Evolutionary conservation across 2,888 invertebrate genomes (phyloP).

Genomic region (Coenonympha glycerion): DNA sequence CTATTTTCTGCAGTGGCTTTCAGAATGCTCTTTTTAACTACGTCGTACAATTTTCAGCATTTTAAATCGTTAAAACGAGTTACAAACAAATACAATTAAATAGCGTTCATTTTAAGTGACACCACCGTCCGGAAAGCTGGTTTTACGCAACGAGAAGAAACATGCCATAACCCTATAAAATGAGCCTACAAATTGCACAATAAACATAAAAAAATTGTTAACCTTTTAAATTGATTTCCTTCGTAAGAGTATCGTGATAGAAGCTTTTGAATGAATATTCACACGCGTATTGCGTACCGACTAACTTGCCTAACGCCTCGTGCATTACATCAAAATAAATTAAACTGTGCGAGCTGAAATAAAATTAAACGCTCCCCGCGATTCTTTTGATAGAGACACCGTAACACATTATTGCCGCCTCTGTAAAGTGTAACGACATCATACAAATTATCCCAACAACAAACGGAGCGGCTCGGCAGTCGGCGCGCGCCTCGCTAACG

Average conservation of each 20-base stretch:
- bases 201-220: no score
- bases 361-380: conserved; percentile 29
- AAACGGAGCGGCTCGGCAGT: conserved; percentile 31
- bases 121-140: no score
- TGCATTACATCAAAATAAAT: conserved; percentile 23
- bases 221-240: no score
- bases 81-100: not conserved
- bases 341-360: conserved; percentile 25
- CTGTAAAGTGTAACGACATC: conserved; percentile 31
- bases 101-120: no score
- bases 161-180: no score
- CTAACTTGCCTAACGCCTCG: conserved; percentile 15
- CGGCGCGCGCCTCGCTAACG: conserved; percentile 44
- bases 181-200: no score
- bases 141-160: no score
- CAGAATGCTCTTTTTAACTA: not conserved
- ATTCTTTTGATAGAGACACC: conserved; percentile 30
- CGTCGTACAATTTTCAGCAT: not conserved
- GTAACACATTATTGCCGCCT: conserved; percentile 32
- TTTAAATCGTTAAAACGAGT: not conserved
- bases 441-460: conserved; percentile 35
- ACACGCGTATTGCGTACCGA: no score
- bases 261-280: no score
- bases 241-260: no score
- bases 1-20: not conserved